phyloP scores from a whole-genome alignment of 2,113 vertebrate species.

The Aepyceros melampus region DNA sequence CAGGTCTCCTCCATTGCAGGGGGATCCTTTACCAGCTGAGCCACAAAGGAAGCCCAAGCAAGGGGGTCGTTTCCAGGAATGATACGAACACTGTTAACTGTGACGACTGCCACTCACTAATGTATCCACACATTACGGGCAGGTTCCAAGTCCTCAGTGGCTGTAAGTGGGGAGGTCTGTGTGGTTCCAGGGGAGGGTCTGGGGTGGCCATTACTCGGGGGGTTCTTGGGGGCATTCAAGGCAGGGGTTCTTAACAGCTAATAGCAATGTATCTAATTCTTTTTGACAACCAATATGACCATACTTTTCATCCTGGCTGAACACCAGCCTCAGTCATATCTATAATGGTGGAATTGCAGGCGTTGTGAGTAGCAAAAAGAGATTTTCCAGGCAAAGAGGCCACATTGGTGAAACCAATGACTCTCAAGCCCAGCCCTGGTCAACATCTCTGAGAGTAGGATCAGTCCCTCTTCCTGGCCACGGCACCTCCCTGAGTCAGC shows the following conservation, averaged over 20 bases:
- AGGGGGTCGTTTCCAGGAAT: neutral
- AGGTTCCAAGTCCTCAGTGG: neutral
- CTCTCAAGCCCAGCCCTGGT: neutral
- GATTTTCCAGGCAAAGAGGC: neutral
- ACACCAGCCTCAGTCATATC: neutral
- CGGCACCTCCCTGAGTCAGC: neutral
- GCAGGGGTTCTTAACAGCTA: neutral
- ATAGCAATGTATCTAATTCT: neutral
- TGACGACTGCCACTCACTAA: neutral
- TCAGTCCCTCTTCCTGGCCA: neutral
- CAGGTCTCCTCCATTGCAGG: neutral
- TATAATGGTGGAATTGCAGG: neutral
- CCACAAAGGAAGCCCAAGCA: neutral
- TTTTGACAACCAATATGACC: neutral
- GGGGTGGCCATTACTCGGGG: neutral
- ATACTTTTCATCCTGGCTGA: neutral
- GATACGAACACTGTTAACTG: neutral
- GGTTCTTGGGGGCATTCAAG: neutral
- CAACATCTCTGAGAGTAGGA: neutral
- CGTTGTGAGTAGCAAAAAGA: neutral
- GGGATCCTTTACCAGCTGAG: neutral
- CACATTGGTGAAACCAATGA: neutral
- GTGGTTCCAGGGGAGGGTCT: neutral
- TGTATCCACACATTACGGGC: neutral
- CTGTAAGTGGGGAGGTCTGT: neutral